Evolutionary conservation across 2,797 vertebrate species (phyloP).

Genomic region (Carduelis carduelis): DNA sequence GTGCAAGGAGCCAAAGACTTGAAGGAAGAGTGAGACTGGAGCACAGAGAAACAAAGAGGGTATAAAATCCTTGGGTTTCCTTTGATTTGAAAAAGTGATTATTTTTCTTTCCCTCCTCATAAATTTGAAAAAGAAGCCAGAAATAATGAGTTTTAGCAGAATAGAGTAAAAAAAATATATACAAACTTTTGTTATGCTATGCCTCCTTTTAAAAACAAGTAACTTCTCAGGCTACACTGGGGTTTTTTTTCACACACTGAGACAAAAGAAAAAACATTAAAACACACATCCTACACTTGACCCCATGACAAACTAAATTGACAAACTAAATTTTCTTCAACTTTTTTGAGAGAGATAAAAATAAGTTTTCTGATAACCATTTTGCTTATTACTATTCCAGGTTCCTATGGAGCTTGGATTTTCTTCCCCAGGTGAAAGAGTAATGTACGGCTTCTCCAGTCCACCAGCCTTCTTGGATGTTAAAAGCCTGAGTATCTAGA

Average conservation of each 20-base stretch:
- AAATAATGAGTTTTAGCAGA: background rate
- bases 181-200: background rate
- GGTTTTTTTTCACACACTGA: rapidly evolving
- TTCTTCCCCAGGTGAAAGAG: background rate
- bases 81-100: background rate
- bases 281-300: background rate
- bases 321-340: background rate
- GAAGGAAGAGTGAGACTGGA: rapidly evolving
- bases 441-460: background rate
- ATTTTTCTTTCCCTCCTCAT: rapidly evolving
- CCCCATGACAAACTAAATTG: background rate
- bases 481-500: background rate
- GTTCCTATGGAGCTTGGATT: background rate
- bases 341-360: background rate
- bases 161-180: background rate
- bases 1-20: background rate
- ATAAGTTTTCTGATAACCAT: background rate
- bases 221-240: background rate
- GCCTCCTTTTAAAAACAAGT: background rate
- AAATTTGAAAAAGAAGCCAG: background rate
- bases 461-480: background rate
- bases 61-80: background rate
- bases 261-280: no score
- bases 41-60: background rate
- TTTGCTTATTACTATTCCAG: background rate